A percentile compares a stretch with the other conserved stretches of the same genome.
phyloP scores from a whole-genome alignment of 2,888 invertebrate genomes.

The Creontiades dilutus region DNA sequence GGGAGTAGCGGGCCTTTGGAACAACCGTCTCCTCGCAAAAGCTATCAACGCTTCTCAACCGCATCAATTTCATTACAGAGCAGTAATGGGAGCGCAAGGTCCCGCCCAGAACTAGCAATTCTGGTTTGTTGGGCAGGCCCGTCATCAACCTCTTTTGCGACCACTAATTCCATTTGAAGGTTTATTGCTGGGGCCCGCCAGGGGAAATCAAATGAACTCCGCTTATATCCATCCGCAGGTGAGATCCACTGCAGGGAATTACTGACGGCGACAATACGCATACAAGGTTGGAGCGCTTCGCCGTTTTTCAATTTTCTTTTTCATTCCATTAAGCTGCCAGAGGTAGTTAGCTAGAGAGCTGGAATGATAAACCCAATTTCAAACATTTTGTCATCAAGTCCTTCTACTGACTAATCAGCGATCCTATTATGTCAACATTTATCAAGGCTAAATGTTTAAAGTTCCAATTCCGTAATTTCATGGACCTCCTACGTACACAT shows the following conservation, averaged over 20 bases:
- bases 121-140: constrained; percentile 1
- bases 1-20: neutral
- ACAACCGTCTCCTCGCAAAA: constrained; percentile 8
- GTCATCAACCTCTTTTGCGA: constrained; percentile 50
- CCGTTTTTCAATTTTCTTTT: too few species aligned
- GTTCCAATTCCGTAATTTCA: too few species aligned
- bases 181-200: constrained; percentile 44
- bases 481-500: too few species aligned
- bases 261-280: neutral
- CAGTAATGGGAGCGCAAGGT: neutral
- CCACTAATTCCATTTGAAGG: constrained; percentile 55
- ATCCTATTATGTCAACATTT: too few species aligned
- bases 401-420: too few species aligned
- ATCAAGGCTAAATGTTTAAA: too few species aligned
- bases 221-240: constrained; percentile 14
- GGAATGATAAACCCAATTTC: too few species aligned
- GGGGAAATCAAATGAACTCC: constrained; percentile 49
- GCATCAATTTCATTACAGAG: constrained; percentile 25
- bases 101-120: neutral
- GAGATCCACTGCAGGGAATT: constrained; percentile 38
- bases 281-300: too few species aligned
- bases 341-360: too few species aligned
- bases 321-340: too few species aligned
- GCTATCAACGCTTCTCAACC: constrained; percentile 31
- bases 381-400: too few species aligned